phyloP scores from a whole-genome alignment of 2,113 vertebrate species.

The Gila orcuttii region DNA sequence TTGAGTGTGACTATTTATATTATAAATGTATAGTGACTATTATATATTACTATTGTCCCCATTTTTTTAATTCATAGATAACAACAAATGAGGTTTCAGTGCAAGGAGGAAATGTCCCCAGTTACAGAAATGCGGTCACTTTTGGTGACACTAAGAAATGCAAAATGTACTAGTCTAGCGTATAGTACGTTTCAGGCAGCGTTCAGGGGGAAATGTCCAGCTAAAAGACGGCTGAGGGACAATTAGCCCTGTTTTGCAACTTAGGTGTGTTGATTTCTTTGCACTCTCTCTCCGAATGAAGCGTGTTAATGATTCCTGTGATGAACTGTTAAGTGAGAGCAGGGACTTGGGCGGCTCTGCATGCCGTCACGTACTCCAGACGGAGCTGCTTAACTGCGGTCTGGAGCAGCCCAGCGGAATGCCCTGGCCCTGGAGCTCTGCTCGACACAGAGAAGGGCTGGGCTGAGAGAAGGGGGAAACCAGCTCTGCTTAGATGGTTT shows the following conservation, averaged over 20 bases:
- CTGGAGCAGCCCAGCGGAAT: conserved; percentile 62
- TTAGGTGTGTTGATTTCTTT: conserved; percentile 1
- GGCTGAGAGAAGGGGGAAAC: not conserved
- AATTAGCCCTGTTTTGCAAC: not conserved
- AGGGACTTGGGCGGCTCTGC: conserved; percentile 67
- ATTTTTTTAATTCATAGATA: not conserved
- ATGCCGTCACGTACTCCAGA: conserved; percentile 77
- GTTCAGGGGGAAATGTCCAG: not conserved
- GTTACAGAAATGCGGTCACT: not conserved
- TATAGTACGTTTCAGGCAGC: not conserved
- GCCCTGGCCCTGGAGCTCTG: conserved; percentile 64
- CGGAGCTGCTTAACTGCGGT: conserved; percentile 77
- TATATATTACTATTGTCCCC: not conserved
- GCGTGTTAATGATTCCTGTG: conserved; percentile 76
- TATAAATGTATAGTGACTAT: too few relatives aligned
- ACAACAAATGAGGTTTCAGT: not conserved
- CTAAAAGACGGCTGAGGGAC: not conserved
- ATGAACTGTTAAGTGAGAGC: conserved; percentile 72
- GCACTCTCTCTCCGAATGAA: conserved; percentile 46
- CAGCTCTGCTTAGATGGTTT: conserved; percentile 50
- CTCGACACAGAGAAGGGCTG: conserved; percentile 52
- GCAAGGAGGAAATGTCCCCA: not conserved
- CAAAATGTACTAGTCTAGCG: not conserved
- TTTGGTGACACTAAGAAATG: not conserved
- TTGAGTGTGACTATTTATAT: too few relatives aligned